Evolutionary conservation across 2,888 invertebrate species (phyloP), one percentile per base, ranked within the genome.

Genomic region (Carcina quercana): DNA sequence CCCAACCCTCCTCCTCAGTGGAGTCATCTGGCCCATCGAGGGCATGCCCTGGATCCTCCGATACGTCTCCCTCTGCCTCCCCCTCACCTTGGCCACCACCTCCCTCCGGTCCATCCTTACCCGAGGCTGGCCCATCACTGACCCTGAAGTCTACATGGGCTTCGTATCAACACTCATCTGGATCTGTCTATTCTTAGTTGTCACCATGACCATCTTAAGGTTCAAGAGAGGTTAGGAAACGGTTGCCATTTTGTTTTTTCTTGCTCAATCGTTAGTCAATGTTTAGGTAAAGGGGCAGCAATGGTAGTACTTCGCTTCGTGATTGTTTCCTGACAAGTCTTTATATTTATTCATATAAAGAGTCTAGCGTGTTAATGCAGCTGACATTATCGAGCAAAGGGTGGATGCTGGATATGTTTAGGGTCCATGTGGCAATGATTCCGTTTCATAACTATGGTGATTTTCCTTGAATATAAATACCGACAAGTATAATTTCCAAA

Each of bases 1-100:
- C 78, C 97, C 97, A 12, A 96, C 96, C 11, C 86, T 97, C 12
- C 80, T 97, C 35, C 88, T 97, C 27, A 95, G 95, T 53, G 97
- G 97, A 34, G 96, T 97, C 21, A 95, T 97, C 59, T 97, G 97
- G 97, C 97, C 97, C 36, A 91, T 97, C 40, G 96, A 97, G 69
- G 96, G 96, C 40, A 97, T 97, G 95, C 97, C 97, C 2, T 86
- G 89, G 52, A 86, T 92, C 36, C 80, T 97, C 17, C 87, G 92
- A 48, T 94, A 94, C 70, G 88, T 96, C 31, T 92, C 95, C 1
- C 87, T 92, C 26, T 90, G 91, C 50, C 86, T 97, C 30, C 97
- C 97, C 0, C 78, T 96, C 30, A 97, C 97, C 0, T 86, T 95
- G 64, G 95, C 96, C n/a, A 96, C 96, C n/a, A 93, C 95, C 24